phyloP scores from a whole-genome alignment of 2,113 vertebrate species.

The Eonycteris spelaea region DNA sequence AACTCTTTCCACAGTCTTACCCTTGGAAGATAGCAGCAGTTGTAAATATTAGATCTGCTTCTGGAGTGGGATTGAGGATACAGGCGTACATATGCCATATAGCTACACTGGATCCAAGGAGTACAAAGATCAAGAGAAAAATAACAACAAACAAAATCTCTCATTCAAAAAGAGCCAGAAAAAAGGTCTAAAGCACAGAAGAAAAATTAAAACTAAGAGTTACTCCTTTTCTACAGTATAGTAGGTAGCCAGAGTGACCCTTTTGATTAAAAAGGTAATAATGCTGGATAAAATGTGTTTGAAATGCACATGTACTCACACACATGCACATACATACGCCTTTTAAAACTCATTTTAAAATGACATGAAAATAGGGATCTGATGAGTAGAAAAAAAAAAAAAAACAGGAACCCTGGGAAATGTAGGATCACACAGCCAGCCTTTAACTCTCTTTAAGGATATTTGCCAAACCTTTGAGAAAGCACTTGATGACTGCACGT shows the following conservation, averaged over 20 bases:
- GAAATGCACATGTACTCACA: background rate
- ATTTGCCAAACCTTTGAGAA: background rate
- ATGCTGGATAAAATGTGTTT: background rate
- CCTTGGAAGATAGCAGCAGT: background rate
- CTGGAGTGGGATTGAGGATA: background rate
- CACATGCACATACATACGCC: background rate
- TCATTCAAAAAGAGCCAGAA: background rate
- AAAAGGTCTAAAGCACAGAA: background rate
- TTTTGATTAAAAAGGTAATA: background rate
- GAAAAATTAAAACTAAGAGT: background rate
- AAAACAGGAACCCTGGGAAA: background rate
- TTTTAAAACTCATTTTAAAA: slow-evolving; percentile 8
- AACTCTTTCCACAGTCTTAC: background rate
- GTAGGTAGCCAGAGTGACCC: background rate
- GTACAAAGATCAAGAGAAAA: background rate
- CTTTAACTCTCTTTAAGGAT: background rate
- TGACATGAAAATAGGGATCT: background rate
- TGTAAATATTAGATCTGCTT: background rate
- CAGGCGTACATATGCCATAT: background rate
- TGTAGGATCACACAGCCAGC: fast-evolving
- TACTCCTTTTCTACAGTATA: background rate
- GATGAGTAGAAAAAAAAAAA: background rate
- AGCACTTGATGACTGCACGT: background rate
- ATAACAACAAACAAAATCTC: background rate
- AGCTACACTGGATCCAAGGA: background rate